Base-by-base conservation (phyloP, 2,888 invertebrate genomes). In the Nemurella pictetii region DNA sequence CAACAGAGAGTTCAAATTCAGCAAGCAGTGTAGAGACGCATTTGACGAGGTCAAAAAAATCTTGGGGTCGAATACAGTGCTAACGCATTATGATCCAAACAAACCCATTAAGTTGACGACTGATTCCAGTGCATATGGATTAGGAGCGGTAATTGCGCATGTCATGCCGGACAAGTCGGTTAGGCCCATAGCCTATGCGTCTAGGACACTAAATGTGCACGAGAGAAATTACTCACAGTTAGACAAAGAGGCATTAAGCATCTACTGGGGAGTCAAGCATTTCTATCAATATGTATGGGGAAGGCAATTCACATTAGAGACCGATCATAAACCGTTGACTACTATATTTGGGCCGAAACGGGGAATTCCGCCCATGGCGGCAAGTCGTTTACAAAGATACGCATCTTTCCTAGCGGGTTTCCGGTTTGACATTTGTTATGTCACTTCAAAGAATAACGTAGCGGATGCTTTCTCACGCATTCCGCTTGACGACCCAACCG, bases 201-300 rank as follows among this genome's bases (percentile, higher is more conserved):
- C 88, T 32, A 85, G 84, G 87, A 88, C 84, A 86, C 87, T 87
- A 87, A 87, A 29, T 88, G 89, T 86, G n/a, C n/a, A n/a, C n/a
- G n/a, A n/a, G n/a, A n/a, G n/a, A n/a, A n/a, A n/a, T n/a, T n/a
- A n/a, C n/a, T 89, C 88, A 0, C 88, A 89, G 78, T 84, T 88
- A 26, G 87, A 89, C 73, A 86, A 87, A 9, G 88, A 89, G 87
- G 89, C 89, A 1, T 86, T 90, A 9, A 88, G 89, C 20, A 87
- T 90, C 2, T 87, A 90, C n/a, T 90, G 88, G 85, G 90, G 89
- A 0, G 88, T 90, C 0, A 87, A 88, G 32, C 89, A 89, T 87
- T 91, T 90, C 87, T 89, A 90, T 83, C 87, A 89, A 29, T 91
- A 89, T 86, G 78, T 91, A 0, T 90, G 88, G 87, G 91, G 90